Conservation (phyloP, 1,140 invertebrate species). For the Luehdorfia chinensis region DNA sequence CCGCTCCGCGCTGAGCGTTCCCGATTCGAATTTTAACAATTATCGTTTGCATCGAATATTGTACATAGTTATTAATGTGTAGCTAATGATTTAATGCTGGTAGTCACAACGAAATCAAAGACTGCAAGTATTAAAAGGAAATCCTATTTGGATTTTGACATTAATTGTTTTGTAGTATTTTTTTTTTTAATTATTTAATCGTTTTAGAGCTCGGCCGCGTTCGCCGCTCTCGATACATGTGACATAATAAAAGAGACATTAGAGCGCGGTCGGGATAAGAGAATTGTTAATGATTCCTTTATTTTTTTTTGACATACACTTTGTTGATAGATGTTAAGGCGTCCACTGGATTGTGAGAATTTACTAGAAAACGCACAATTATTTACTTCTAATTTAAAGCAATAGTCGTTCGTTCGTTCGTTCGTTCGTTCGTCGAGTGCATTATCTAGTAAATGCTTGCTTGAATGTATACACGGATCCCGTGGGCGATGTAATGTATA, state of each 20-base stretch:
- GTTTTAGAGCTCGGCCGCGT: slow-evolving; percentile 20
- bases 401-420: not conserved
- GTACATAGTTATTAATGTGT: slow-evolving; percentile 49
- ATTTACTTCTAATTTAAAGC: too few species aligned
- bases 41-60: slow-evolving; percentile 57
- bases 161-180: slow-evolving; percentile 48
- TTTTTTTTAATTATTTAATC: slow-evolving; percentile 60
- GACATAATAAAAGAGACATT: slow-evolving; percentile 14
- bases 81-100: slow-evolving; percentile 51
- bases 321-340: slow-evolving; percentile 9
- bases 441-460: not conserved
- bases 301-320: slow-evolving; percentile 18
- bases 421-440: too few species aligned
- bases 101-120: slow-evolving; percentile 76
- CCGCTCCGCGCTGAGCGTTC: slow-evolving; percentile 60
- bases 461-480: not conserved
- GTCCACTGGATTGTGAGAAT: not conserved
- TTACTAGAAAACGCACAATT: not conserved
- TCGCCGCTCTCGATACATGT: not conserved
- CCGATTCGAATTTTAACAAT: slow-evolving; percentile 55
- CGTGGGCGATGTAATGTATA: not conserved
- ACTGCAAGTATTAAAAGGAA: slow-evolving; percentile 61
- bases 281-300: slow-evolving; percentile 53
- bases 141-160: slow-evolving; percentile 40
- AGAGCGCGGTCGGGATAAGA: slow-evolving; percentile 24